Evolutionary conservation across 2,797 vertebrate genomes (phyloP), one percentile per base, ranked within the genome.

Genomic region (Podarcis lilfordi): DNA sequence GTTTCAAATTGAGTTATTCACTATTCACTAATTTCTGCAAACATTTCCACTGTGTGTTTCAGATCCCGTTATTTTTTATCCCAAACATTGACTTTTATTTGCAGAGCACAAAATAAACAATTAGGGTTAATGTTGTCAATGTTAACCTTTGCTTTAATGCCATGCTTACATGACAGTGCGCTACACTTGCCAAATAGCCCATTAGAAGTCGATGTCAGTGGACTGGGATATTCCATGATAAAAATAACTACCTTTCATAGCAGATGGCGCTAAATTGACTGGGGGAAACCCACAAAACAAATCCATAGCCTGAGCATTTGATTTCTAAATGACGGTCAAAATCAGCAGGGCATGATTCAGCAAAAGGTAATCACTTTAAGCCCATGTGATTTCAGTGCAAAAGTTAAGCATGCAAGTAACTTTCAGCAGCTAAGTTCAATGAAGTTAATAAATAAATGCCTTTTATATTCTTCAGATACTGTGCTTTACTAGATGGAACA

Each of bases 201-300:
- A 95, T 97, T 96, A 96, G 95, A 94, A 91, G 90, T 92, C 87
- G 85, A 79, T 89, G 92, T 92, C 90, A 93, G 93, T 93, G 94
- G 92, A 95, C 82, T 94, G 88, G 92, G 69, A 85, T 89, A 89
- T 94, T 95, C 90, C 91, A 92, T 91, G 93, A 93, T 86, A 95
- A 89, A 55, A 89, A 82, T 76, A 50, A 83, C 68, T 90, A 89
- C 45, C 72, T 91, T 94, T 93, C 81, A 86, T 89, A 94, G 80
- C 87, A 95, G 92, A 86, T 94, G 90, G 75, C 94, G 64, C 88
- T 90, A 91, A 89, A 91, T 90, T 88, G 82, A 89, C 84, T 85
- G 81, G 92, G 74, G 93, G 90, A 21, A 77, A 29, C 25, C 64
- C 3, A 61, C 10, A 17, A 74, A 75, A 59, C 89, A 94, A 77